Evolutionary conservation across 2,888 invertebrate genomes (phyloP).

Genomic region (Gisinianus flammeolus): DNA sequence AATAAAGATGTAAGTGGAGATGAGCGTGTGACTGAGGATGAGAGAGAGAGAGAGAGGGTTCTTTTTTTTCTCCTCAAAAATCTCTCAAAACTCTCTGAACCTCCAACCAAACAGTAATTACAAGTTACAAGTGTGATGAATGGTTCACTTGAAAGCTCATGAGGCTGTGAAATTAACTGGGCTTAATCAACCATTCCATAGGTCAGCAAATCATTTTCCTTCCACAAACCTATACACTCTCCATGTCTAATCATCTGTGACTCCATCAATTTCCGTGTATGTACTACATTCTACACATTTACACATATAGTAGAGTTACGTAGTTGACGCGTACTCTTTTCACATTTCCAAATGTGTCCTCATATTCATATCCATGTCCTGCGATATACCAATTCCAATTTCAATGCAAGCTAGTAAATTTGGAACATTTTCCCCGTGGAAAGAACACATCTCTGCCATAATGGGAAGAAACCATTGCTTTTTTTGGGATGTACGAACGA

Average conservation of each 20-base stretch:
- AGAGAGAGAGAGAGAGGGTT: not conserved
- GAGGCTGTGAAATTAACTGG: constrained; percentile 41
- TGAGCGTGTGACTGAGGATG: constrained; percentile 15
- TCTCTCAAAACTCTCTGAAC: not conserved
- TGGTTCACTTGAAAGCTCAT: constrained; percentile 39
- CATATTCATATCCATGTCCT: too few relatives aligned
- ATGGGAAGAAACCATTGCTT: too few relatives aligned
- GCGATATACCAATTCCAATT: too few relatives aligned
- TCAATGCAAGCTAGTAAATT: too few relatives aligned
- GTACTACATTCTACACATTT: not conserved
- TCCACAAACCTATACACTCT: not conserved
- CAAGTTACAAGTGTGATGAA: constrained; percentile 43
- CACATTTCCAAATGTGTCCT: too few relatives aligned
- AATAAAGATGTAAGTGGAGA: constrained; percentile 36
- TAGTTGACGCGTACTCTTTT: too few relatives aligned
- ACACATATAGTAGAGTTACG: too few relatives aligned
- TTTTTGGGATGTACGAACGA: too few relatives aligned
- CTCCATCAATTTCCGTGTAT: not conserved
- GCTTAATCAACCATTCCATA: constrained; percentile 36
- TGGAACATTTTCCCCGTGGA: too few relatives aligned
- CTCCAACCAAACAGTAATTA: too few relatives aligned
- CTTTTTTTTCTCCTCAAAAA: not conserved
- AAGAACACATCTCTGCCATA: too few relatives aligned
- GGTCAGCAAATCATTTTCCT: constrained; percentile 39
- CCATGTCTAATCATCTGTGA: constrained; percentile 26